Percentiles rank a stretch among this genome's conserved stretches.
Conservation (phyloP, 2,113 vertebrate genomes). For the Salvelinus sp. region DNA sequence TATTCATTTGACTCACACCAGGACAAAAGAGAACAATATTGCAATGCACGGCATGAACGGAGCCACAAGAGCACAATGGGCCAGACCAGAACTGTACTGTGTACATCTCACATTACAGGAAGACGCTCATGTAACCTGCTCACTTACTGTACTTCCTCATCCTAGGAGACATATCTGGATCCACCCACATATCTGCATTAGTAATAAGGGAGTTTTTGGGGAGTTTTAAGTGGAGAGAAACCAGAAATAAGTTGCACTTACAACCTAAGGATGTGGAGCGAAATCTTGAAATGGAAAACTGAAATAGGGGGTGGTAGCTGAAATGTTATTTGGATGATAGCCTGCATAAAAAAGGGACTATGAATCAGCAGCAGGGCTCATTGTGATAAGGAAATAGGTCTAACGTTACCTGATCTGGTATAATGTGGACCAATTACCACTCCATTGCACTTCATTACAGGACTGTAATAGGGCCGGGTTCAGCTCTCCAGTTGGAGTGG, state of each 20-base stretch:
- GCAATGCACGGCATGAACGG: neutral
- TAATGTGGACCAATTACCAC: slow-evolving; percentile 92
- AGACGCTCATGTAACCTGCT: slow-evolving; percentile 67
- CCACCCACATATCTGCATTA: slow-evolving; percentile 52
- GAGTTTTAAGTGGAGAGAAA: slow-evolving; percentile 56
- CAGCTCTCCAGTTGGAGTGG: slow-evolving; percentile 84
- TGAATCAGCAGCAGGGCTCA: slow-evolving; percentile 82
- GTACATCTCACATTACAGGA: slow-evolving; percentile 51
- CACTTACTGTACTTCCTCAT: slow-evolving; percentile 70
- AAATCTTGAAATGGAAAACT: slow-evolving; percentile 80
- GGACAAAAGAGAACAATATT: neutral
- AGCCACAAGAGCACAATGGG: slow-evolving; percentile 38
- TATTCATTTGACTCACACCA: neutral
- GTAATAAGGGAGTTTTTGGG: slow-evolving; percentile 48
- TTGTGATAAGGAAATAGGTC: slow-evolving; percentile 82
- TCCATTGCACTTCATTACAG: slow-evolving; percentile 92
- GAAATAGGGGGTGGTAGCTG: slow-evolving; percentile 70
- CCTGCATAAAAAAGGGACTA: slow-evolving; percentile 83
- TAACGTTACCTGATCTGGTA: slow-evolving; percentile 90
- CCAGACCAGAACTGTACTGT: slow-evolving; percentile 28
- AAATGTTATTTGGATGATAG: slow-evolving; percentile 90
- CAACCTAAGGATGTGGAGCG: slow-evolving; percentile 70
- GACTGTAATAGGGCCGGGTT: slow-evolving; percentile 85
- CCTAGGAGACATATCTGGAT: slow-evolving; percentile 60
- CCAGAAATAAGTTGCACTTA: slow-evolving; percentile 34